Percentiles rank a stretch among this genome's conserved stretches.
Conservation (phyloP, 2,888 invertebrate species). For the Galeruca laticollis region DNA sequence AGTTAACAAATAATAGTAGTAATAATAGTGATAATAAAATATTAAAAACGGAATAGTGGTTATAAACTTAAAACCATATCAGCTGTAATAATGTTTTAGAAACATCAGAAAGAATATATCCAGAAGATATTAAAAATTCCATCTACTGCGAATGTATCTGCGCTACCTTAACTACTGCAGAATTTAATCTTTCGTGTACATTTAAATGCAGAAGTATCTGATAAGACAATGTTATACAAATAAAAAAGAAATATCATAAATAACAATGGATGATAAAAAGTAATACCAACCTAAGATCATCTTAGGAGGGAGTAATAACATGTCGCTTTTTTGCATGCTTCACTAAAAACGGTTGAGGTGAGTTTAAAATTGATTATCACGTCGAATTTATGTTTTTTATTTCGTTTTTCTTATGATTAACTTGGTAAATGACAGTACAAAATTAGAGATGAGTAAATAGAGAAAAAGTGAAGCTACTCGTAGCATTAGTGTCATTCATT, state of each 20-base stretch:
- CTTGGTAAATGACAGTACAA: neutral
- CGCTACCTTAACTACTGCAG: neutral
- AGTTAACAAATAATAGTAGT: too few relatives aligned
- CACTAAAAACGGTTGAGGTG: conserved; percentile 51
- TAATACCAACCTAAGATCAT: conserved; percentile 41
- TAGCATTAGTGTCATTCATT: too few relatives aligned
- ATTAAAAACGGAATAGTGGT: too few relatives aligned
- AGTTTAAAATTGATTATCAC: conserved; percentile 35
- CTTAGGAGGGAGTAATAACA: conserved; percentile 31
- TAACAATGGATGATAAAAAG: conserved; percentile 33
- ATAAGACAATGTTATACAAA: too few relatives aligned
- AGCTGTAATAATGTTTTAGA: conserved; percentile 42
- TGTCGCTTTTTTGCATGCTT: conserved; percentile 53
- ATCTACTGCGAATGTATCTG: conserved; percentile 2
- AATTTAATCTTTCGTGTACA: neutral
- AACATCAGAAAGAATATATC: conserved; percentile 51
- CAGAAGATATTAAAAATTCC: conserved; percentile 49
- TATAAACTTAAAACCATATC: neutral
- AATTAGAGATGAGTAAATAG: too few relatives aligned
- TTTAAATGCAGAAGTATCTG: conserved; percentile 1
- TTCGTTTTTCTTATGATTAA: neutral
- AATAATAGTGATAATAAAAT: too few relatives aligned
- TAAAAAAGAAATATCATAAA: conserved; percentile 5
- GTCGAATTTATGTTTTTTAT: neutral
- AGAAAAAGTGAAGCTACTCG: too few relatives aligned